Percentiles rank a stretch among this genome's conserved stretches.
These are phyloP conservation scores for Drosophila grimshawi DNA, from an alignment of 1,140 invertebrate species.

Conservation along the genomic window DNA sequence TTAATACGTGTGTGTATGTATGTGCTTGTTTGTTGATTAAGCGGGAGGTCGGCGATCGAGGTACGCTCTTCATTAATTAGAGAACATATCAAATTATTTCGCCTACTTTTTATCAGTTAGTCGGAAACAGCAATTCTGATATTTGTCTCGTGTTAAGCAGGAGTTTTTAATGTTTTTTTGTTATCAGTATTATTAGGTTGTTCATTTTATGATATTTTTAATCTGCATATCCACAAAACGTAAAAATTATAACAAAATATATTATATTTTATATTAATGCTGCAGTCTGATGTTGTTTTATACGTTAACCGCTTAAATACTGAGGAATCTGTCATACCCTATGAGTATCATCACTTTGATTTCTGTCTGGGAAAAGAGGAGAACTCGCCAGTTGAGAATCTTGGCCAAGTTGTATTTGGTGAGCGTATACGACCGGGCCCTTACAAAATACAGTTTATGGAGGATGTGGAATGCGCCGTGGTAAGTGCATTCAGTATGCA, in stretches of 20 bases:
- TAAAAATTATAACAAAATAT: neutral
- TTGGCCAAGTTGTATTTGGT: conserved; percentile 99
- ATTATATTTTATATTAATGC: neutral
- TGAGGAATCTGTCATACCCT: conserved; percentile 98
- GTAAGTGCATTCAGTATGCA: conserved; percentile 74
- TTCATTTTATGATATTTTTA: too few relatives aligned
- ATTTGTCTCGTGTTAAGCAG: neutral
- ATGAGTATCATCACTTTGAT: conserved; percentile 99
- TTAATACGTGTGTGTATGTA: neutral
- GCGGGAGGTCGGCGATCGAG: neutral
- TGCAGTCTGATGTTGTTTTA: conserved; percentile 84
- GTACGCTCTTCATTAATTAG: neutral
- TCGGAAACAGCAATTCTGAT: too few relatives aligned
- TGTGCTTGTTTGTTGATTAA: conserved; percentile 5
- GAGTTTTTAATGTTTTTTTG: neutral
- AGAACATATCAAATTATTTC: neutral
- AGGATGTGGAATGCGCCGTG: conserved; percentile 89
- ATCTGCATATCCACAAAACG: too few relatives aligned
- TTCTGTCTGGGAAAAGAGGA: conserved; percentile 92
- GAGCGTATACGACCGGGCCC: conserved; percentile 97
- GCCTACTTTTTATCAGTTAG: neutral
- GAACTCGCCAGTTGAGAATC: conserved; percentile 96
- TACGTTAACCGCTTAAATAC: conserved; percentile 98
- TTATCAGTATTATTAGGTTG: too few relatives aligned
- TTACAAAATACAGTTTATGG: conserved; percentile 92